Conservation (phyloP, 2,888 invertebrate genomes). For the Synergus japonicus region DNA sequence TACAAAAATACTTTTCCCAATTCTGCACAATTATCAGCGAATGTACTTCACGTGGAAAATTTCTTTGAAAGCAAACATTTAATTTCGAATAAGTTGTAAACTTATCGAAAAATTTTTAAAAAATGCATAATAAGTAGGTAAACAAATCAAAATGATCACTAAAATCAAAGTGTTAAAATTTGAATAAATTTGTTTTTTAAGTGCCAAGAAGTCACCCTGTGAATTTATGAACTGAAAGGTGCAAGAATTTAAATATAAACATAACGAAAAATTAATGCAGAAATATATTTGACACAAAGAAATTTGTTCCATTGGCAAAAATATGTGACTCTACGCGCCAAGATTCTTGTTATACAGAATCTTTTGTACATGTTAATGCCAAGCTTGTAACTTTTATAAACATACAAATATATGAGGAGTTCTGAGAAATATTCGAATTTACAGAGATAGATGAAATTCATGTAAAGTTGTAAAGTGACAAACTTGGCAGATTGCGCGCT, state of each 20-base stretch:
- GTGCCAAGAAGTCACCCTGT: no score
- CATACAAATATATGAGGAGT: neutral
- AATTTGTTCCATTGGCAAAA: neutral
- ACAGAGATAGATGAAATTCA: neutral
- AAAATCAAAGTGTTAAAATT: no score
- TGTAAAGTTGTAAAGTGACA: neutral
- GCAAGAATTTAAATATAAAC: neutral
- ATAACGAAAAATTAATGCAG: neutral
- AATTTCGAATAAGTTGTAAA: neutral
- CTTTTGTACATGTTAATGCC: neutral
- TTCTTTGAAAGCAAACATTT: neutral
- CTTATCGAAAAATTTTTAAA: neutral
- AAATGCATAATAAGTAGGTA: neutral
- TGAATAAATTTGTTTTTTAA: no score
- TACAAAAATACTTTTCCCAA: conserved; percentile 54
- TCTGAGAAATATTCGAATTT: neutral
- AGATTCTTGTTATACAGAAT: conserved; percentile 20
- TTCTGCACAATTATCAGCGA: conserved; percentile 42
- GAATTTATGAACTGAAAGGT: neutral
- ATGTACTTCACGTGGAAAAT: neutral
- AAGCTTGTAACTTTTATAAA: conserved; percentile 26
- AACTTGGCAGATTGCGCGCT: conserved; percentile 66
- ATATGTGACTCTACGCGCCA: neutral
- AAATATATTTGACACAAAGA: neutral
- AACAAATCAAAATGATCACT: no score